Base-by-base conservation (phyloP, 1,140 invertebrate genomes). In the Himalopsyche phryganea region DNA sequence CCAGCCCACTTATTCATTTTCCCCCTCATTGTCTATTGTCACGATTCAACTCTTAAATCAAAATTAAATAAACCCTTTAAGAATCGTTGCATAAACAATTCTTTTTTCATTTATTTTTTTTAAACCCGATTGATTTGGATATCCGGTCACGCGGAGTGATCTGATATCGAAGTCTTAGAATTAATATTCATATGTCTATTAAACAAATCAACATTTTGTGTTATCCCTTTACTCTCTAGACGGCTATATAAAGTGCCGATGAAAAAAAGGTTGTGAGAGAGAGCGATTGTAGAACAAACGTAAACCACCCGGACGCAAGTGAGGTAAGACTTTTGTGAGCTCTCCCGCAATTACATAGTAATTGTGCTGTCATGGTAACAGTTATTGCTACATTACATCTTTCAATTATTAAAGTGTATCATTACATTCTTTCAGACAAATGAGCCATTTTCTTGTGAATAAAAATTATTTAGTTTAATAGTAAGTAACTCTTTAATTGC, bases 221-320 rank as follows among this genome's bases (percentile, higher is more conserved):
- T 79, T 78, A 70, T 79, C 76, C 77, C 75, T 79, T 78, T 76
- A 77, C 77, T 77, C 77, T 79, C 77, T 78, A 79, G 77, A 79
- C 77, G 77, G 77, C 76, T 73, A 79, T 76, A 65, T 78, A 78
- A 75, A 68, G 77, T 79, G 77, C 77, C 77, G 76, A 77, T 79
- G 74, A 75, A 58, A 63, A 58, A 64, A 64, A 74, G 73, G 72
- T 67, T 68, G 73, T 77, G 72, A 75, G 73, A 77, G 73, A 76
- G 72, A 75, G 58, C 57, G 58, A 60, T 64, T 76, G 75, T 78
- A 78, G 76, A 77, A 76, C 70, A 71, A 75, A 76, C 72, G 69
- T 73, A 75, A 72, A 67, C 74, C 71, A 64, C 71, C 76, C 70
- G 73, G 69, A 70, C 71, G 69, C 68, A 65, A 67, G 68, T 60